These are phyloP conservation scores for Hystrix brachyura DNA, from an alignment of 2,113 vertebrate genomes.

Conservation along the genomic window DNA sequence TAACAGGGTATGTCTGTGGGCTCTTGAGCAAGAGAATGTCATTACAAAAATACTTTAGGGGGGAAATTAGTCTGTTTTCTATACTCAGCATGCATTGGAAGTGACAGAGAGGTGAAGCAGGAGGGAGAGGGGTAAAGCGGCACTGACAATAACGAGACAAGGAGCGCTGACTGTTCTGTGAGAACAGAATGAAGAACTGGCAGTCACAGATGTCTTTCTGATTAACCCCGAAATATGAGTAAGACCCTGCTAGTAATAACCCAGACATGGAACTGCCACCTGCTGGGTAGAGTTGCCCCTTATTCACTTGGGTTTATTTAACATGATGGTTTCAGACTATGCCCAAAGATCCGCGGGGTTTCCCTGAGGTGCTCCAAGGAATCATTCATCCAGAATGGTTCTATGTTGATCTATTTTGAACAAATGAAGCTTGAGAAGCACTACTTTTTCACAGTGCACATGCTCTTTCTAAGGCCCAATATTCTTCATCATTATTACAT, in stretches of 20 bases:
- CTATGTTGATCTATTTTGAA: not conserved
- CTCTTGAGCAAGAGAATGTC: constrained; percentile 7
- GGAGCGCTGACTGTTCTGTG: not conserved
- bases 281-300: not conserved
- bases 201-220: not conserved
- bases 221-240: not conserved
- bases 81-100: not conserved
- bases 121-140: not conserved
- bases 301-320: not conserved
- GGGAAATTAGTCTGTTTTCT: not conserved
- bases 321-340: not conserved
- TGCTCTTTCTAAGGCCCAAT: not conserved
- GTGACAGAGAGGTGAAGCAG: not conserved
- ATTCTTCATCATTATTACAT: not conserved
- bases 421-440: not conserved
- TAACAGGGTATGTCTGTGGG: not conserved
- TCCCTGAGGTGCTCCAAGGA: not conserved
- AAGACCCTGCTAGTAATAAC: not conserved
- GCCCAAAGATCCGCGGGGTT: not conserved
- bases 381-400: not conserved
- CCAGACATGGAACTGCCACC: not conserved
- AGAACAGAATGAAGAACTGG: not conserved
- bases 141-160: not conserved
- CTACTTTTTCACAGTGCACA: not conserved
- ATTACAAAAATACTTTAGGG: not conserved